Base-by-base conservation (phyloP, 2,113 vertebrate species). In the Ranitomeya variabilis region DNA sequence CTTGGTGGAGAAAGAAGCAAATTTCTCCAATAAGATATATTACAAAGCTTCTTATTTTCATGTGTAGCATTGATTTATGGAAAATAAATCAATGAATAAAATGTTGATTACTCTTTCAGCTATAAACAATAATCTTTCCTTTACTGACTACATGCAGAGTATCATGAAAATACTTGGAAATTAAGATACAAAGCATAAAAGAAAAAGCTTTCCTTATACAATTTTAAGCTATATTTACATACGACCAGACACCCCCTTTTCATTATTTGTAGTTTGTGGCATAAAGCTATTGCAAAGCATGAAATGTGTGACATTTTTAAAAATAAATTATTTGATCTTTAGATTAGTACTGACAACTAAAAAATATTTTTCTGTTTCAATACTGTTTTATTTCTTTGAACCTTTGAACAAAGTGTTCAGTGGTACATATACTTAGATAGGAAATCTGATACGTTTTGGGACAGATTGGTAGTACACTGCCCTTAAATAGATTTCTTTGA, bases 401-500 rank as follows among this genome's bases (percentile, higher is more conserved):
- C 52, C 51, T 57, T 45, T 45, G 2, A 79, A 79, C 12, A 52
- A 8, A n/a, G 21, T 74, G 13, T 37, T 54, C 11, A 54, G 19
- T 51, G 54, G 19, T 13, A 52, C 45, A 23, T 78, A n/a, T 21
- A 54, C 51, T 54, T 54, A 7, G 31, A 15, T 45, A 55, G 77
- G 77, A 79, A 55, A 55, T 55, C 52, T 23, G 52, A 78, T 78
- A 78, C 21, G 54, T n/a, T 14, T 10, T 37, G 26, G n/a, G 3
- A 55, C 6, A 57, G 14, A 55, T 13, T 55, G 59, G 31, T 21
- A 21, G 19, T 21, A 21, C 60, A 69, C 2, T 23, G 62, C 21
- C 45, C 81, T 54, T 15, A n/a, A 52, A 83, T 83, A 54, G 64
- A 83, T 83, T 83, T 69, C 19, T 83, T 54, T 83, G 10, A 69